Evolutionary conservation across 2,888 invertebrate genomes (phyloP).

Genomic region (Andrena praecox): DNA sequence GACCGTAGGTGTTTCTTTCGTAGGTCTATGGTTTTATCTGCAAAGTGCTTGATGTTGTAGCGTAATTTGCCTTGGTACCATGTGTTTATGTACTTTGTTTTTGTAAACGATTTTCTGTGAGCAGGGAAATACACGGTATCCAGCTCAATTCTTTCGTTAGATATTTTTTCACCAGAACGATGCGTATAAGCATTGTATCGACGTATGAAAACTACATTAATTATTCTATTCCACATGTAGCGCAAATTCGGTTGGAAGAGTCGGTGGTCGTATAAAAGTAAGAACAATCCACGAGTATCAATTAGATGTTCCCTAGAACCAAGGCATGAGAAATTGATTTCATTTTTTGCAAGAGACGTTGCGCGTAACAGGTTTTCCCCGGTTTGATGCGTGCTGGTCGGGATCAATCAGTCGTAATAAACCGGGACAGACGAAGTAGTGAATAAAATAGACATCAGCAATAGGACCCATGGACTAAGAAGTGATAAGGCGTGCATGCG

Average conservation of each 20-base stretch:
- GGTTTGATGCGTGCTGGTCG: not conserved
- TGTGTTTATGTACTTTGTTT: slow-evolving; percentile 88
- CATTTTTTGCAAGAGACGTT: not conserved
- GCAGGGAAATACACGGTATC: slow-evolving; percentile 91
- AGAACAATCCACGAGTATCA: slow-evolving; percentile 90
- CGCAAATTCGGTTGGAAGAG: slow-evolving; percentile 89
- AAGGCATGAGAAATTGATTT: not conserved
- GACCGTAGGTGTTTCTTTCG: slow-evolving; percentile 80
- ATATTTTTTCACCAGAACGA: slow-evolving; percentile 69
- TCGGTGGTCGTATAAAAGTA: slow-evolving; percentile 90
- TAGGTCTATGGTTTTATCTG: slow-evolving; percentile 82
- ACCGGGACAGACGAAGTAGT: no score
- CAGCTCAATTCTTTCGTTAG: slow-evolving; percentile 88
- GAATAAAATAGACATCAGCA: no score
- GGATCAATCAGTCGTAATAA: no score
- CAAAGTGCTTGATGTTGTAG: slow-evolving; percentile 84
- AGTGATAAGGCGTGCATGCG: no score
- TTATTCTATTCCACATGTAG: slow-evolving; percentile 91
- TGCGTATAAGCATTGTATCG: slow-evolving; percentile 84
- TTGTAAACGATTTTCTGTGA: slow-evolving; percentile 86
- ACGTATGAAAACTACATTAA: slow-evolving; percentile 90
- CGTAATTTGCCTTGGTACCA: slow-evolving; percentile 89
- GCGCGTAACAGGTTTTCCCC: no score
- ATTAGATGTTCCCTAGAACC: slow-evolving; percentile 88
- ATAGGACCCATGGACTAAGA: no score